phyloP scores from a whole-genome alignment of 2,888 invertebrate genomes.

The Prostheceraeus crozeri region DNA sequence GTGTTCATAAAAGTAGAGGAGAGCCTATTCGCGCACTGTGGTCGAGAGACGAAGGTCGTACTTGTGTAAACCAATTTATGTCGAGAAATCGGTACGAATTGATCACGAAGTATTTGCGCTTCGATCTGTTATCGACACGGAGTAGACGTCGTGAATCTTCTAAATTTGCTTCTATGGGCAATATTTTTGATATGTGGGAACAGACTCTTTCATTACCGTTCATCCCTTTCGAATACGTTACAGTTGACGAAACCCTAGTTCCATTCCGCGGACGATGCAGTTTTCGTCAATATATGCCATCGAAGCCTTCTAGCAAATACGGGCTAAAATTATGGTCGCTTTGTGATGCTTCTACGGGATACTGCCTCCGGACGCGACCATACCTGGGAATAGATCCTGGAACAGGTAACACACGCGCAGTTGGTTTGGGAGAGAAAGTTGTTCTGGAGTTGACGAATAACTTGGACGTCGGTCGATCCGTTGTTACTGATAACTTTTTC shows the following conservation, averaged over 20 bases:
- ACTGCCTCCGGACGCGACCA: too few species aligned
- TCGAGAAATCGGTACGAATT: conserved; percentile 13
- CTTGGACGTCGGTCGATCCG: too few species aligned
- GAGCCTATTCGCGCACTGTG: conserved; percentile 4
- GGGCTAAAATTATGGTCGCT: too few species aligned
- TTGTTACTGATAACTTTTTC: too few species aligned
- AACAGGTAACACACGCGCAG: too few species aligned
- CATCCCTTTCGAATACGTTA: conserved; percentile 2
- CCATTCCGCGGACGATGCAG: conserved; percentile 13
- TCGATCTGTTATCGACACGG: not conserved
- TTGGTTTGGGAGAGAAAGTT: too few species aligned
- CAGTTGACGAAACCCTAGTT: conserved; percentile 21
- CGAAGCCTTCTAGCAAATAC: too few species aligned
- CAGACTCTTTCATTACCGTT: not conserved
- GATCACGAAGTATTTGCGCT: conserved; percentile 7
- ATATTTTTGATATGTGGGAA: conserved; percentile 14
- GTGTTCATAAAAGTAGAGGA: not conserved
- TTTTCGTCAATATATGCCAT: too few species aligned
- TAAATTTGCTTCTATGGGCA: conserved; percentile 10
- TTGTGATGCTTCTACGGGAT: too few species aligned
- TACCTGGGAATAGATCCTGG: too few species aligned
- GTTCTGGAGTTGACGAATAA: too few species aligned
- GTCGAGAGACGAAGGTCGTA: not conserved
- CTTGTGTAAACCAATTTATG: conserved; percentile 15
- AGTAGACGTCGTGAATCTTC: not conserved